Percentiles rank a stretch among this genome's conserved stretches.
These are phyloP conservation scores for Oophaga pumilio DNA, from an alignment of 2,113 vertebrate species.

Conservation along the genomic window DNA sequence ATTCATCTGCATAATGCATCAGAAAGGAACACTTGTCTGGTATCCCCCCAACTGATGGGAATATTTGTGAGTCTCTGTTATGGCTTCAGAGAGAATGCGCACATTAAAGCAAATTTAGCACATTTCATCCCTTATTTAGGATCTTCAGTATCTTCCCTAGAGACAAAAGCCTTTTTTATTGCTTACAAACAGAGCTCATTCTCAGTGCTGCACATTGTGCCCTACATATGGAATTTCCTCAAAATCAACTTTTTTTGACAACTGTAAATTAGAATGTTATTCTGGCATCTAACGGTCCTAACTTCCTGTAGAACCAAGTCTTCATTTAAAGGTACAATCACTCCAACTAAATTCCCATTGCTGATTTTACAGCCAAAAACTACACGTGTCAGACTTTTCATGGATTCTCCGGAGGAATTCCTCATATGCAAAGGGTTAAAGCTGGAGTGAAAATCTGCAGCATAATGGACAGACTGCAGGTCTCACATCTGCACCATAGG, in stretches of 20 bases:
- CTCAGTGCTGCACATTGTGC: background rate
- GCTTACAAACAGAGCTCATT: background rate
- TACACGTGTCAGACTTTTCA: no score
- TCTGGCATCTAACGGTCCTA: no score
- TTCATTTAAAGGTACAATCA: no score
- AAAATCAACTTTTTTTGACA: background rate
- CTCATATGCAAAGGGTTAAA: no score
- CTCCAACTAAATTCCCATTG: no score
- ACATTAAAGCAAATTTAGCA: background rate
- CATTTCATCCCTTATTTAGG: slow-evolving; percentile 2
- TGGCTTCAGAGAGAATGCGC: background rate
- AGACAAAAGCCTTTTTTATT: background rate
- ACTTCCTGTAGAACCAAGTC: no score
- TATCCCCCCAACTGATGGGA: slow-evolving; percentile 1
- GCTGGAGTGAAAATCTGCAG: no score
- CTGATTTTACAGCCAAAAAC: no score
- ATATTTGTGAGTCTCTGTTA: background rate
- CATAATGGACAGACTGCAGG: no score
- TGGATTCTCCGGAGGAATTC: no score
- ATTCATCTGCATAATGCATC: slow-evolving; percentile 10
- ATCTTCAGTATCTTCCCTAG: slow-evolving; percentile 2
- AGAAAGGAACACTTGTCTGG: background rate
- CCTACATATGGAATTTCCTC: background rate
- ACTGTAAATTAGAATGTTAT: background rate
- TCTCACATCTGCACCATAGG: no score